Conservation (phyloP, 2,797 vertebrate species). For the Melanotaenia boesemani region DNA sequence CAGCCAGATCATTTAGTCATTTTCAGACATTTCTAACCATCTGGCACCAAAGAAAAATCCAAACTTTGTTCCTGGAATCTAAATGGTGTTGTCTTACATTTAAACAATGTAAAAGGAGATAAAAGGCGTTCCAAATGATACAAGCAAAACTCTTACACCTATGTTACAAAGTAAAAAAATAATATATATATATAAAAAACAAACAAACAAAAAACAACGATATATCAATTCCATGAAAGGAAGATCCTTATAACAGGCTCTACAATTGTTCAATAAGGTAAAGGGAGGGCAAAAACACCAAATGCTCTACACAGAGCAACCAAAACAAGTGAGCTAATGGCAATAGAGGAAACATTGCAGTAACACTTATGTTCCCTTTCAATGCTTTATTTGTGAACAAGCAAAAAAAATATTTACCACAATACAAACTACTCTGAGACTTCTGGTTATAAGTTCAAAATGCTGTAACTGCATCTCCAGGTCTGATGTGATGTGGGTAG, state of each 20-base stretch:
- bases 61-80: conserved; percentile 82
- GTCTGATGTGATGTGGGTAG: conserved; percentile 24
- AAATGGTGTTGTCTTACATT: conserved; percentile 72
- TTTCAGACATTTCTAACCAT: conserved; percentile 69
- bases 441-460: conserved; percentile 39
- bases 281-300: conserved; percentile 36
- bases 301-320: conserved; percentile 65
- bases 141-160: conserved; percentile 74
- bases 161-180: conserved; percentile 78
- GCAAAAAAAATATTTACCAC: conserved; percentile 60
- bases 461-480: conserved; percentile 42
- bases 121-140: conserved; percentile 71
- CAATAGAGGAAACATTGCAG: conserved; percentile 64
- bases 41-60: conserved; percentile 74
- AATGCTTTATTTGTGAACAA: conserved; percentile 64
- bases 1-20: conserved; percentile 67
- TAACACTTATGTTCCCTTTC: conserved; percentile 76
- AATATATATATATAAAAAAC: conserved; percentile 35
- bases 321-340: conserved; percentile 73
- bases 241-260: conserved; percentile 77
- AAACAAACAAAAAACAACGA: conserved; percentile 52
- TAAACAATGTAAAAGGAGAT: conserved; percentile 76
- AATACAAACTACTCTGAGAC: conserved; percentile 55
- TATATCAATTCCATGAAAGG: conserved; percentile 77
- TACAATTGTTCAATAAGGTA: conserved; percentile 74